Percentiles rank a stretch among this genome's conserved stretches.
phyloP scores from a whole-genome alignment of 2,797 vertebrate genomes.

The Myotis vivesi region DNA sequence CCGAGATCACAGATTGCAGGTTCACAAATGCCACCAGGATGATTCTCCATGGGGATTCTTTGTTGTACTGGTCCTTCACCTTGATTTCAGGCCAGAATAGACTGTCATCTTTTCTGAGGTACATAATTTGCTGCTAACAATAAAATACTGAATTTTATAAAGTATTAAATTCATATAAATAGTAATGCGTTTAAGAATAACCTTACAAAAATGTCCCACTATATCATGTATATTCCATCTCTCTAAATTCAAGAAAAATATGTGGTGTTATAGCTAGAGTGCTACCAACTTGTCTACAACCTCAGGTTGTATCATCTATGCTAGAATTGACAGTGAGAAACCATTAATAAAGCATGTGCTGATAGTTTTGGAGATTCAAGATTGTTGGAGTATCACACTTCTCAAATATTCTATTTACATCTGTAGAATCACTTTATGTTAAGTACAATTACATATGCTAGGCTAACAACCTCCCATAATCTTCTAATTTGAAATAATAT shows the following conservation, averaged over 20 bases:
- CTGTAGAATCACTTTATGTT: background rate
- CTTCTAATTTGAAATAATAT: background rate
- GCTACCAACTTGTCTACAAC: background rate
- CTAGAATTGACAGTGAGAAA: background rate
- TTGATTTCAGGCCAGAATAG: background rate
- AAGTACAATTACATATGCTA: background rate
- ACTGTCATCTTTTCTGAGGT: background rate
- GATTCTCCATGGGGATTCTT: background rate
- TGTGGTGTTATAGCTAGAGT: background rate
- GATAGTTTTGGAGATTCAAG: background rate
- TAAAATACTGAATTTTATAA: background rate
- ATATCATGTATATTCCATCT: background rate
- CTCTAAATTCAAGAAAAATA: slow-evolving; percentile 1
- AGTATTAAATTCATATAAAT: background rate
- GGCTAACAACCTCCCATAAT: background rate
- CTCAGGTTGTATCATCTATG: background rate
- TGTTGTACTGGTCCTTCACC: background rate
- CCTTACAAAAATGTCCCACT: background rate
- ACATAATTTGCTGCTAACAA: background rate
- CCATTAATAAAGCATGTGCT: background rate
- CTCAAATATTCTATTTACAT: background rate
- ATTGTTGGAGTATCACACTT: background rate
- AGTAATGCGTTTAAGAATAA: background rate
- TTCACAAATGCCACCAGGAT: background rate
- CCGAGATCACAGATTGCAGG: background rate